phyloP scores from a whole-genome alignment of 2,888 invertebrate species.

The Julus scandinavius region DNA sequence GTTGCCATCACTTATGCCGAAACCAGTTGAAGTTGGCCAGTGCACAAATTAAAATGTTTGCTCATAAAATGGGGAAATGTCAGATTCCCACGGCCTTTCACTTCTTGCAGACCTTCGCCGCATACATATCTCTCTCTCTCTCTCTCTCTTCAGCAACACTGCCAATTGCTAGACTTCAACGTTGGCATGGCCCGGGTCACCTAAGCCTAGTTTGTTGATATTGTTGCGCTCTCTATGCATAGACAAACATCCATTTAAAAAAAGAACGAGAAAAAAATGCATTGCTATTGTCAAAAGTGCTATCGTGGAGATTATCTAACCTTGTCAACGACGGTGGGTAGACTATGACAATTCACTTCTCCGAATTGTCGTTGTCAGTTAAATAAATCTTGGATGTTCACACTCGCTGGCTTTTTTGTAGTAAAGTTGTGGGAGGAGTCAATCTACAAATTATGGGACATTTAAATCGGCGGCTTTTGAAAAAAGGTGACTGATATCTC shows the following conservation, averaged over 20 bases:
- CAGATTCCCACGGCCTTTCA: conserved; percentile 4
- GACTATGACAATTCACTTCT: conserved; percentile 17
- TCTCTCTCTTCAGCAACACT: neutral
- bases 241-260: neutral
- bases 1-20: neutral
- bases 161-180: neutral
- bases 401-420: conserved; percentile 1
- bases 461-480: neutral
- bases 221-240: neutral
- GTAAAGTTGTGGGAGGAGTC: neutral
- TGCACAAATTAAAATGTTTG: conserved; percentile 3
- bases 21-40: neutral
- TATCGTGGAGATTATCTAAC: conserved; percentile 20
- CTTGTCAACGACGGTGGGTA: conserved; percentile 4
- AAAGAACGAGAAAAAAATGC: too few relatives aligned
- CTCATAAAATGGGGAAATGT: conserved; percentile 3
- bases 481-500: neutral
- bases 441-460: neutral
- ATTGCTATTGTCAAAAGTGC: neutral
- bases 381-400: conserved; percentile 7
- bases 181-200: neutral
- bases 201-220: neutral
- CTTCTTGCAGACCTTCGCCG: neutral
- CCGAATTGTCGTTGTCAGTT: neutral
- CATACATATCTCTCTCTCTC: neutral